Conservation (phyloP, 2,113 vertebrate genomes). For the Tricholaema leucomelas region DNA sequence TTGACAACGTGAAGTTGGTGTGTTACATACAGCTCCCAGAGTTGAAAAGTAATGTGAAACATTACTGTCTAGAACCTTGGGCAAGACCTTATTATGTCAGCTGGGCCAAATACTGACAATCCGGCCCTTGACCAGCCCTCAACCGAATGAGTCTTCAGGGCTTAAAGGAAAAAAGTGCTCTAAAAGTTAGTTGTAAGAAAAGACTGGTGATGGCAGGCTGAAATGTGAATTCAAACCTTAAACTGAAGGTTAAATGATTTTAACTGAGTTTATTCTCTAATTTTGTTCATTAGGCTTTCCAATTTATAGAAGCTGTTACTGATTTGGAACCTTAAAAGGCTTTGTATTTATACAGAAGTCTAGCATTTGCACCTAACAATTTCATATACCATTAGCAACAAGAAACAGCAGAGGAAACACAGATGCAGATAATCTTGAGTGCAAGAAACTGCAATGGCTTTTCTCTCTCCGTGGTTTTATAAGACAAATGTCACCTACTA, state of each 20-base stretch:
- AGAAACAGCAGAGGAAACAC: constrained; percentile 23
- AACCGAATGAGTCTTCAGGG: not conserved
- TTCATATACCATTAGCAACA: not conserved
- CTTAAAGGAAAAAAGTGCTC: not conserved
- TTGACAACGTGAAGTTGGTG: not conserved
- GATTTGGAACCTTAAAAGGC: not conserved
- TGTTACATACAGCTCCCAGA: not conserved
- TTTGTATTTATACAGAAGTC: not conserved
- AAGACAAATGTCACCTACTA: not conserved
- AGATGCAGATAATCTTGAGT: not conserved
- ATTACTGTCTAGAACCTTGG: not conserved
- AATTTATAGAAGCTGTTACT: not conserved
- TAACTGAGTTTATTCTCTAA: not conserved
- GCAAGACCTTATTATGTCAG: not conserved
- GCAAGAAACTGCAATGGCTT: not conserved
- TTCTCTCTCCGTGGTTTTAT: not conserved
- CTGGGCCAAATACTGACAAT: not conserved
- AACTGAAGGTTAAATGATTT: not conserved
- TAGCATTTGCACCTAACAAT: not conserved
- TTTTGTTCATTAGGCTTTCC: not conserved
- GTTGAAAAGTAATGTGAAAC: not conserved
- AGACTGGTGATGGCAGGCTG: not conserved
- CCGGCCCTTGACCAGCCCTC: not conserved
- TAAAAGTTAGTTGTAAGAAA: not conserved
- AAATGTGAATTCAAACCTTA: not conserved